Conservation (phyloP, 2,888 invertebrate species). For the Trimorus sp. region DNA sequence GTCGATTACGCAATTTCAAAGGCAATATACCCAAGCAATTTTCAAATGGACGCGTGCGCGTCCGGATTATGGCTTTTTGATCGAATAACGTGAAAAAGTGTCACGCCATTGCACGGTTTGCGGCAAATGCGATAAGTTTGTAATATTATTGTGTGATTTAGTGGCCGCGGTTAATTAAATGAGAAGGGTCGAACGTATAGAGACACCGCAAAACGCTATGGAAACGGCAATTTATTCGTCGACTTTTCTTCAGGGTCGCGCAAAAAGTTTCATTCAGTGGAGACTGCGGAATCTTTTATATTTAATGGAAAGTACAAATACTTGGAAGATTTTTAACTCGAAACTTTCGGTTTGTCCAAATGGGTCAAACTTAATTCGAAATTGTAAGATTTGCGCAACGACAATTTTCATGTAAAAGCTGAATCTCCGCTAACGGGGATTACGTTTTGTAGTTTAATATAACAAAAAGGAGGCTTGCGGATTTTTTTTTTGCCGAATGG, state of each 20-base stretch:
- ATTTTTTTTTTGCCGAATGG: no score
- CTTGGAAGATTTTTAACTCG: slow-evolving; percentile 53
- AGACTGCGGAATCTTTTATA: slow-evolving; percentile 61
- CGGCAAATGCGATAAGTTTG: slow-evolving; percentile 70
- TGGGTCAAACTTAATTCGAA: slow-evolving; percentile 49
- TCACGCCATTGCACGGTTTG: slow-evolving; percentile 55
- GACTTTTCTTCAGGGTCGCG: slow-evolving; percentile 58
- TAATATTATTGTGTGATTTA: slow-evolving; percentile 76
- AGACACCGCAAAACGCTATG: slow-evolving; percentile 65
- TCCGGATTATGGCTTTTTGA: slow-evolving; percentile 39
- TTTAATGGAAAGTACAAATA: slow-evolving; percentile 60
- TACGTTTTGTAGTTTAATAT: slow-evolving; percentile 19
- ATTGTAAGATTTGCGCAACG: slow-evolving; percentile 42
- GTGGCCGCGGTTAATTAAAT: slow-evolving; percentile 75
- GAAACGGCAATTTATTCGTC: slow-evolving; percentile 63
- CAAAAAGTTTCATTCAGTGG: slow-evolving; percentile 62
- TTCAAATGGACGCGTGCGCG: slow-evolving; percentile 12
- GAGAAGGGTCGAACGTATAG: slow-evolving; percentile 69
- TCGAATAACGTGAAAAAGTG: slow-evolving; percentile 34
- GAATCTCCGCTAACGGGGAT: slow-evolving; percentile 17
- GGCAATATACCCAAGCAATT: slow-evolving; percentile 26
- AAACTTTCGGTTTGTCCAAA: slow-evolving; percentile 50
- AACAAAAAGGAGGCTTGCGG: background rate
- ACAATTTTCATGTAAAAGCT: slow-evolving; percentile 27
- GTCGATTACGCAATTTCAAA: slow-evolving; percentile 36